phyloP scores from a whole-genome alignment of 2,888 invertebrate species.

The Drosophila paranaensis region DNA sequence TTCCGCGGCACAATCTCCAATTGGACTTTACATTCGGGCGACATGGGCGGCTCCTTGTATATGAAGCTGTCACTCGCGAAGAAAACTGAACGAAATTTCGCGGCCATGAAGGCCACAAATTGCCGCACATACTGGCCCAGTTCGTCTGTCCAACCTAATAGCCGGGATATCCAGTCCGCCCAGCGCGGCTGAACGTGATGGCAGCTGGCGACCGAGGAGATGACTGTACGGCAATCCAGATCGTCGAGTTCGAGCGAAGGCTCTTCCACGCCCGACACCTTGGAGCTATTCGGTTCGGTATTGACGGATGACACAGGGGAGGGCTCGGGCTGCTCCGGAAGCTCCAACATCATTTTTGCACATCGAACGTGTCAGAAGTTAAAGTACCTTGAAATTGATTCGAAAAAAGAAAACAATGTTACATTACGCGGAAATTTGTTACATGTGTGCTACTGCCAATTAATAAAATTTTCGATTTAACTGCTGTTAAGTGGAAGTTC shows the following conservation, averaged over 20 bases:
- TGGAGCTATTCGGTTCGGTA: not conserved
- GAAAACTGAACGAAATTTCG: constrained; percentile 7
- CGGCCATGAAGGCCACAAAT: constrained; percentile 17
- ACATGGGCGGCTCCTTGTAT: constrained; percentile 43
- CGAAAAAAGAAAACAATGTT: not conserved
- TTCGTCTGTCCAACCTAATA: constrained; percentile 15
- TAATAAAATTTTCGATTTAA: constrained; percentile 8
- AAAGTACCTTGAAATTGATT: not conserved
- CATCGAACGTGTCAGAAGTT: constrained; percentile 9
- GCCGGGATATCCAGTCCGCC: not conserved
- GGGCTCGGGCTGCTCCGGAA: constrained; percentile 18
- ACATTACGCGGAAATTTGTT: constrained; percentile 34
- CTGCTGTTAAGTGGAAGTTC: constrained; percentile 9
- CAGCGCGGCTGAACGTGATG: not conserved
- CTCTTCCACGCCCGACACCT: not conserved
- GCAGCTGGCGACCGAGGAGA: not conserved
- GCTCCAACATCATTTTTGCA: constrained; percentile 30
- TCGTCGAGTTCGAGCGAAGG: not conserved
- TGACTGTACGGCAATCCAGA: not conserved
- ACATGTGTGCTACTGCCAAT: constrained; percentile 11
- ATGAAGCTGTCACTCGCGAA: not conserved
- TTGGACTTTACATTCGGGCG: constrained; percentile 1
- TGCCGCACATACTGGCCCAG: constrained; percentile 39
- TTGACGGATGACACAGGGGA: constrained; percentile 18
- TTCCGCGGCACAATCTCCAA: constrained; percentile 41